Evolutionary conservation across 2,113 vertebrate genomes (phyloP), one percentile per base, ranked within the genome.

Genomic region (Dasyprocta punctata): DNA sequence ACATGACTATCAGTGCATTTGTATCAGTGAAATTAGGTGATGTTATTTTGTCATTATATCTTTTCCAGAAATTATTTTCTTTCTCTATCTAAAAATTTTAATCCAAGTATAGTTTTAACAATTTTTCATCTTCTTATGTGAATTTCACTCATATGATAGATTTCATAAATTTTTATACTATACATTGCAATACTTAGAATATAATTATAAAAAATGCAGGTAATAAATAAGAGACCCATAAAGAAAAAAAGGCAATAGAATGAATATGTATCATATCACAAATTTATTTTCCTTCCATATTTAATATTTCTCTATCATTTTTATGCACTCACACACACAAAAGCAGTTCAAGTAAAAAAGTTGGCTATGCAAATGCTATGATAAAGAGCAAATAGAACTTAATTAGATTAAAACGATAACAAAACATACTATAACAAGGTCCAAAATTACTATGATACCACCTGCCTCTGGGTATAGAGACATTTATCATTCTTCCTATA

Each of bases 1-100:
- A 84, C 61, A 38, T 58, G 54, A 75, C 61, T 67, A 84, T 61
- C 54, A 89, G 30, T 54, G 0, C 20, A 0, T 22, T 93, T 89
- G 78, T 44, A 36, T 60, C 10, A 58, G 54, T 44, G 94, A 97
- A 97, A 98, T 92, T 97, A 97, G 47, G n/a, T 90, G 82, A 81
- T 2, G 0, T 61, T 67, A 69, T 89, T 22, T 73, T 90, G 93
- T 3, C 33, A 92, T 60, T 89, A 93, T 2, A 86, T 95, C n/a
- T 86, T 92, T 71, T 30, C 28, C 8, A 92, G 38, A 94, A 86
- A 90, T 44, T 69, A 10, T 86, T 33, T 26, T 8, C 87, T 38
- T 84, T 91, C 54, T 56, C 44, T 78, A 56, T 58, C 47, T 94
- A 96, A 92, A 97, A 95, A 58, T 82, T 87, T 3, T 3, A 90